Evolutionary conservation across 2,797 vertebrate genomes (phyloP), one percentile per base, ranked within the genome.

Genomic region (Sebastes steindachneri): DNA sequence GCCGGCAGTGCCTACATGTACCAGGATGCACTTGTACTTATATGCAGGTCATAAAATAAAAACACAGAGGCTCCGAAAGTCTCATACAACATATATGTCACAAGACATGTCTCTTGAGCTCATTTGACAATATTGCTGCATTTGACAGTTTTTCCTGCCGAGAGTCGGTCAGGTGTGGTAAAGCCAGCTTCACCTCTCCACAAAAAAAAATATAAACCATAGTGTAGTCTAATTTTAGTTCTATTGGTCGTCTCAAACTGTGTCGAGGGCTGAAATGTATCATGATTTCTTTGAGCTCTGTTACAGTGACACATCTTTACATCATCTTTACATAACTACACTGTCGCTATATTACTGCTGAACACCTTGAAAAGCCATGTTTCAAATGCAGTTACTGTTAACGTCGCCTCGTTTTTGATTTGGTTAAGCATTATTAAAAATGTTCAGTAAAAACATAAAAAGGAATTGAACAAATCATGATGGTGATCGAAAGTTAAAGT

Each of bases 221-320:
- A 0, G 37, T 1, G 12, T 41, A 41, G 37, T 51, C 48, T 51
- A 0, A 51, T 51, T 8, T n/a, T 9, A n/a, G 6, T 9, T 58
- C 53, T 23, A 0, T 8, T 58, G 26, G 7, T 19, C 12, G 0
- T 15, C 6, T 58, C 55, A 28, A 57, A 28, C 55, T 57, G 25
- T 17, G 9, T n/a, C 0, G 4, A 31, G 17, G 17, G 58, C 58
- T 19, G 28, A 59, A 59, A 29, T 31, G 28, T 31, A 19, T 59
- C 5, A 41, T 41, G 0, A 41, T 15, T 41, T 41, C 37, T 41
- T 41, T 41, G 37, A 41, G 35, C 35, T 37, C 35, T 37, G 35
- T 37, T 37, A 37, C 35, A 37, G 35, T 37, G 35, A 41, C 14
- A 7, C 1, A 15, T 41, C 37, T 41, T 41, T 41, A 41, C 14